phyloP scores from a whole-genome alignment of 2,797 vertebrate genomes.

The Hypotaenidia okinawae region DNA sequence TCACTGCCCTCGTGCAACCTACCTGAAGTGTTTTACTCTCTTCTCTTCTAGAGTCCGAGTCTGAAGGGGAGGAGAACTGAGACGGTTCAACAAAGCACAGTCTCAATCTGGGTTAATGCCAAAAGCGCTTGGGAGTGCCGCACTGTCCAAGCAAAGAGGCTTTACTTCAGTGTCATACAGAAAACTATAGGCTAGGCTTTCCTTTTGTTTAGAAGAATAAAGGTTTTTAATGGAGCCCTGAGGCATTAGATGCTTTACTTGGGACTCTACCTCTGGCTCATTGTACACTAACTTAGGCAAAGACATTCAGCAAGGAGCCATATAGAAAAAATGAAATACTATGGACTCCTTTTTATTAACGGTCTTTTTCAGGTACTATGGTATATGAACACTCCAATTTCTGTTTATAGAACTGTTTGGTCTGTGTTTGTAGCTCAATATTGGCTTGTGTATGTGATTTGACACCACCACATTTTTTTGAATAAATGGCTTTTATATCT shows the following conservation, averaged over 20 bases:
- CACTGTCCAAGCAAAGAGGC: constrained; percentile 72
- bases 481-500: constrained; percentile 90
- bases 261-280: constrained; percentile 79
- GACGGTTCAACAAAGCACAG: constrained; percentile 52
- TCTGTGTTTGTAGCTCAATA: constrained; percentile 78
- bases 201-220: constrained; percentile 76
- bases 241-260: constrained; percentile 77
- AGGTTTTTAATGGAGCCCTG: constrained; percentile 77
- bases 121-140: constrained; percentile 67
- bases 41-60: constrained; percentile 85
- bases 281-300: constrained; percentile 73
- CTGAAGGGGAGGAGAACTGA: constrained; percentile 88
- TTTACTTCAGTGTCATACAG: constrained; percentile 77
- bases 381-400: constrained; percentile 74
- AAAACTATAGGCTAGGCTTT: constrained; percentile 76
- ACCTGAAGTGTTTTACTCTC: neutral
- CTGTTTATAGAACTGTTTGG: constrained; percentile 75
- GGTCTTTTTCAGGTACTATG: constrained; percentile 82
- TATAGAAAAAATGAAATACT: constrained; percentile 61
- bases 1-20: neutral
- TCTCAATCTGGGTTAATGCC: constrained; percentile 46
- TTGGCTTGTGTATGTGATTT: constrained; percentile 82
- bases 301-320: constrained; percentile 78
- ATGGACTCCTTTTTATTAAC: constrained; percentile 80
- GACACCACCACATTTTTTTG: constrained; percentile 83